Base-by-base conservation (phyloP, 2,113 vertebrate genomes). In the Pangasianodon hypophthalmus region DNA sequence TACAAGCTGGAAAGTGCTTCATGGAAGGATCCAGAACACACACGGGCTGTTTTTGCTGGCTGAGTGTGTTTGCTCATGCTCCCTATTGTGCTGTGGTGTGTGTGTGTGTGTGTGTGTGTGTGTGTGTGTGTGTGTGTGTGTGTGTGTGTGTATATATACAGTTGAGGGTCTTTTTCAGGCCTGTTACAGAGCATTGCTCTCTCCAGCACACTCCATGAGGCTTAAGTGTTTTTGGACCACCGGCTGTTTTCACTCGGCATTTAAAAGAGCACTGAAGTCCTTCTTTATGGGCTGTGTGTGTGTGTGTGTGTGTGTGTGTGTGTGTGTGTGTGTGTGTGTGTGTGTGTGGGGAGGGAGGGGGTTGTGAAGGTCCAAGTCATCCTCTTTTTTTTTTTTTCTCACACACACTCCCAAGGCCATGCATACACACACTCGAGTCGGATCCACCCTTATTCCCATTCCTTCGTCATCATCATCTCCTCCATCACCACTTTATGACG, bases 171-270 rank as follows among this genome's bases (percentile, higher is more conserved):
- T 69, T 86, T 87, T 75, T 71, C 85, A 75, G 67, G 85, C 80
- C 50, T 56, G 80, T 56, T 75, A 87, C 50, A 71, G 58, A 85
- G 73, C 75, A 90, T 87, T 48, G 64, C 50, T 87, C 56, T 88
- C 29, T 87, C 69, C 86, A 81, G 54, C 54, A 87, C 19, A 41
- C 81, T 81, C 62, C 44, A 84, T 64, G n/a, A 88, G 60, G 41
- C 52, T 37, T 81, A 48, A 87, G 90, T 60, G 67, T 88, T 88
- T 85, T 88, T 86, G 62, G 83, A 89, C 88, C 71, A 87, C 88
- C 75, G 67, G 82, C 91, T 86, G 88, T 83, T 92, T 82, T 89
- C 60, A 79, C 26, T 60, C 69, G 62, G 60, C 64, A 37, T 80
- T 91, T 88, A 84, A 90, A 89, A 26, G 64, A 86, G 60, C 16